Base-by-base conservation (phyloP, 1,140 invertebrate species). In the Lordiphosa stackelbergi region DNA sequence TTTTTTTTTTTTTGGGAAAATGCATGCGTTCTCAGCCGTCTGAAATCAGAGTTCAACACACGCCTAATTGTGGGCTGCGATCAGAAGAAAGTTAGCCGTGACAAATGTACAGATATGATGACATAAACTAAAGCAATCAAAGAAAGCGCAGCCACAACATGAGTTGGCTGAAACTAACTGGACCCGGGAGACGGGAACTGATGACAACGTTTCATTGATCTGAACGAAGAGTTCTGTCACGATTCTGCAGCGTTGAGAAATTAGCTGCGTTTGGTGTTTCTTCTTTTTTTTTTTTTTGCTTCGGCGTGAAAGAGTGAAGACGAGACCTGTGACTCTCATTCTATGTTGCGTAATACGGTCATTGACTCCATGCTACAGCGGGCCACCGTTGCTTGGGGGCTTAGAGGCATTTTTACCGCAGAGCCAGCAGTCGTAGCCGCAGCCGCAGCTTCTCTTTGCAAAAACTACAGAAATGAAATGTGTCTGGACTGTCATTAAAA, bases 271-370 rank as follows among this genome's bases (percentile, higher is more conserved):
- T 73, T 65, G 47, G 54, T 51, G 54, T 31, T 48, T 16, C 19
- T 53, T 31, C 41, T n/a, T 52, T 8, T 4, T 5, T 8, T n/a
- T n/a, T n/a, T n/a, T n/a, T n/a, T n/a, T n/a, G n/a, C n/a, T n/a
- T 12, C n/a, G 5, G 34, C 7, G 9, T 19, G 8, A 10, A 3
- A 13, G 40, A 9, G 22, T 8, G 22, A 48, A 51, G 34, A 12
- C 42, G 31, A 51, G 24, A 52, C 63, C 16, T 59, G 54, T 69
- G 53, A 56, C 9, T n/a, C 36, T 28, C 38, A 38, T 41, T 60
- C 47, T 71, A 68, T 47, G 77, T 85, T 85, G 79, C 79, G 79
- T 85, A 85, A 85, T 85, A 85, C 79, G 79, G 74, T 85, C 81
- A 74, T 85, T 85, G 81, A 85, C 83, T 55, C 45, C 43, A 11